Percentiles rank a stretch among this genome's conserved stretches.
Evolutionary conservation across 1,140 invertebrate species (phyloP).

Genomic region (Trigoniulus corallinus): DNA sequence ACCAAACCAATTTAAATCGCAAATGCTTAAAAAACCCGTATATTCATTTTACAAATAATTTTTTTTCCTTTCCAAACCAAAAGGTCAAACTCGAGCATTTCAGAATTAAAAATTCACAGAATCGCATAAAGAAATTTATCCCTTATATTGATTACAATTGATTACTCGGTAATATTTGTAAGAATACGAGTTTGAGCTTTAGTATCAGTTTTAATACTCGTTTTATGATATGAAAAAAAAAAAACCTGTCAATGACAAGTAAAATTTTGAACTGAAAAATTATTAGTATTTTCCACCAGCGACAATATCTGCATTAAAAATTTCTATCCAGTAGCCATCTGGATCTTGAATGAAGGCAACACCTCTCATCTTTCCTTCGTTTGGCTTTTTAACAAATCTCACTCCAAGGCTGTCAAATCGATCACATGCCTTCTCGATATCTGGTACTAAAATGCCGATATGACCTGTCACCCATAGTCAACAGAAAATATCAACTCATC

Average conservation of each 20-base stretch:
- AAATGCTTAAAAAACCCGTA: no score
- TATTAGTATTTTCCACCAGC: conserved; percentile 6
- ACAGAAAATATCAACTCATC: not conserved
- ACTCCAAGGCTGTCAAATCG: conserved; percentile 72
- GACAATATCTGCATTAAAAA: conserved; percentile 48
- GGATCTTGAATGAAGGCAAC: conserved; percentile 89
- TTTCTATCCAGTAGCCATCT: conserved; percentile 94
- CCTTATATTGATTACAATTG: no score
- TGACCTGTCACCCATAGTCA: conserved; percentile 40
- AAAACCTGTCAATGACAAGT: not conserved
- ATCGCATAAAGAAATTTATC: no score
- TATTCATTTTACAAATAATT: no score
- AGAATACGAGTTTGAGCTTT: no score
- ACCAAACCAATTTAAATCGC: no score
- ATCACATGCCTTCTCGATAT: conserved; percentile 69
- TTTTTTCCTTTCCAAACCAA: no score
- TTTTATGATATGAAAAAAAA: conserved; percentile 6
- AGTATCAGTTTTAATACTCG: no score
- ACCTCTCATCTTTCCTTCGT: conserved; percentile 79
- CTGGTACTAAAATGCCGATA: conserved; percentile 74
- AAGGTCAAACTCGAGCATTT: no score
- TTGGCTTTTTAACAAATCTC: conserved; percentile 74
- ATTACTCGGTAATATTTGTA: no score
- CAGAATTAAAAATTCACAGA: no score
- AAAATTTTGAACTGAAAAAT: conserved; percentile 8